phyloP scores from a whole-genome alignment of 2,113 vertebrate genomes.

The Phyllopteryx taeniolatus region DNA sequence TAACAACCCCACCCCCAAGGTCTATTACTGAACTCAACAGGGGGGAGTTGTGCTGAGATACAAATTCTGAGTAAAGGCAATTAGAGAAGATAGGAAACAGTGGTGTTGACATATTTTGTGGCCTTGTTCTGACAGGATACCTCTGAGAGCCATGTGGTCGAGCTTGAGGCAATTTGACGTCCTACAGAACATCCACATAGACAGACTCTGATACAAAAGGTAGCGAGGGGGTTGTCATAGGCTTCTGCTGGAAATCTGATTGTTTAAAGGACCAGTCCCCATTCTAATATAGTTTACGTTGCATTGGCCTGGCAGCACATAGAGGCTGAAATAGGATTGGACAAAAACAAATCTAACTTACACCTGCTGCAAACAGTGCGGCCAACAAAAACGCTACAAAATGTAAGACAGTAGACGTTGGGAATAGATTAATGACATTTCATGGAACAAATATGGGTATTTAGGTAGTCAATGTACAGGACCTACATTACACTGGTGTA shows the following conservation, averaged over 20 bases:
- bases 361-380: too few relatives aligned
- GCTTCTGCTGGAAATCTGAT: too few relatives aligned
- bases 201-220: slow-evolving; percentile 84
- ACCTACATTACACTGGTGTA: background rate
- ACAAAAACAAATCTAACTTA: too few relatives aligned
- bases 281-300: too few relatives aligned
- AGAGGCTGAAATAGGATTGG: too few relatives aligned
- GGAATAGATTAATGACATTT: too few relatives aligned
- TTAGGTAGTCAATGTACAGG: too few relatives aligned
- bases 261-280: too few relatives aligned
- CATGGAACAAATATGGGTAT: too few relatives aligned
- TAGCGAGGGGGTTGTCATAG: slow-evolving; percentile 70
- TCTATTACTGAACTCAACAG: slow-evolving; percentile 5
- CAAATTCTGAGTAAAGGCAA: slow-evolving; percentile 20
- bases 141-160: slow-evolving; percentile 60
- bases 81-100: slow-evolving; percentile 17
- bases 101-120: slow-evolving; percentile 13
- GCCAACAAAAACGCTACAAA: too few relatives aligned
- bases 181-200: slow-evolving; percentile 83
- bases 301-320: too few relatives aligned
- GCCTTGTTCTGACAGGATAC: slow-evolving; percentile 71
- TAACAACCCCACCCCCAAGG: slow-evolving; percentile 25
- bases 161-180: slow-evolving; percentile 68
- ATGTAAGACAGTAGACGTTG: too few relatives aligned
- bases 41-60: slow-evolving; percentile 11